Percentiles rank a stretch among this genome's conserved stretches.
Evolutionary conservation across 2,113 vertebrate genomes (phyloP).

Genomic region (human): GRCh38 chr2:219489001-219489500

Average conservation of each 20-base stretch:
- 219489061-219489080: constrained; percentile 92
- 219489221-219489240: constrained; percentile 81
- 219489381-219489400: constrained; percentile 68
- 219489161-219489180: constrained; percentile 97
- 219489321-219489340: constrained; percentile 80
- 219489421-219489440: constrained; percentile 61
- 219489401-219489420: constrained; percentile 70
- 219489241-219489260: background rate
- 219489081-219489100: constrained; percentile 94
- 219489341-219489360: constrained; percentile 81
- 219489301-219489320: background rate
- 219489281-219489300: background rate
- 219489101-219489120: constrained; percentile 94
- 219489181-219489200: constrained; percentile 90
- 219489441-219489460: background rate
- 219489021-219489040: background rate
- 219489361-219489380: constrained; percentile 79
- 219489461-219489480: constrained; percentile 46
- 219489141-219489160: constrained; percentile 96
- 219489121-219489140: constrained; percentile 85
- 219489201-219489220: constrained; percentile 85
- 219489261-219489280: background rate
- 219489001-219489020: background rate
- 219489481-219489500: background rate
- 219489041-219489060: constrained; percentile 86